Conservation (phyloP, 2,797 vertebrate species). For the Acipenser oxyrinchus region DNA sequence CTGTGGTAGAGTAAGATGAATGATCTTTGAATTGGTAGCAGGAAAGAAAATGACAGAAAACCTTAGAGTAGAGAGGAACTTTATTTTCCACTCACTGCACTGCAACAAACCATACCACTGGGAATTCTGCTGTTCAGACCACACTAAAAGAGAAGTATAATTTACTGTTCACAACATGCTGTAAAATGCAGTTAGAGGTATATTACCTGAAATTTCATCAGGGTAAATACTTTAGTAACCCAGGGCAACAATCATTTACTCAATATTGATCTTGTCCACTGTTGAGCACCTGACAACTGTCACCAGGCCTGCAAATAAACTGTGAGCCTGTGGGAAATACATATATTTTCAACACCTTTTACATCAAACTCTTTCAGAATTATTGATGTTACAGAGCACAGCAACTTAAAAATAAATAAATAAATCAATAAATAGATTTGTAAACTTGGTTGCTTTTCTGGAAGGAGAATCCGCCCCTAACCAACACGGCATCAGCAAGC, state of each 20-base stretch:
- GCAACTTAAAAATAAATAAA: too few species aligned
- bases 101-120: not conserved
- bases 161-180: not conserved
- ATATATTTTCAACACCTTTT: not conserved
- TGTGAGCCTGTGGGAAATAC: not conserved
- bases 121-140: not conserved
- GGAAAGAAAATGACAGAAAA: conserved; percentile 3
- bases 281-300: not conserved
- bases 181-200: conserved; percentile 2
- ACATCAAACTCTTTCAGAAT: not conserved
- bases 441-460: too few species aligned
- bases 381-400: not conserved
- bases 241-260: conserved; percentile 1
- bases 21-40: not conserved
- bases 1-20: too few species aligned
- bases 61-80: not conserved
- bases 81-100: not conserved
- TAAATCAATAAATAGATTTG: too few species aligned
- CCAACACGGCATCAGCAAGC: too few species aligned
- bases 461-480: too few species aligned
- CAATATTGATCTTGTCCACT: not conserved
- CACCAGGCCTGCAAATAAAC: not conserved
- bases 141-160: too few species aligned
- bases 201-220: conserved; percentile 1
- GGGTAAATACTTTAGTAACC: conserved; percentile 7